These are phyloP conservation scores for Bovichtus variegatus DNA, from an alignment of 2,797 vertebrate species.

Conservation along the genomic window DNA sequence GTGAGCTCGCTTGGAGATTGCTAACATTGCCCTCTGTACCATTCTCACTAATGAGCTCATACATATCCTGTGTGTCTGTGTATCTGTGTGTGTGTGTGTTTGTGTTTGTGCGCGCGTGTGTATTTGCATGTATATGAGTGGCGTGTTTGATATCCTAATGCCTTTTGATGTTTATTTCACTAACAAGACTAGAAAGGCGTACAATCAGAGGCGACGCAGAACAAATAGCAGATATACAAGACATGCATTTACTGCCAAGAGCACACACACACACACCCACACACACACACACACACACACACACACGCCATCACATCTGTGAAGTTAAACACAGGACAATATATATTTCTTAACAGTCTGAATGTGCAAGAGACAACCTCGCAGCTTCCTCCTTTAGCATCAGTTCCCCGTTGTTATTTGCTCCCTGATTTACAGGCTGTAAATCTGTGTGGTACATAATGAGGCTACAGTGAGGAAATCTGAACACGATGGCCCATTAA, in stretches of 20 bases:
- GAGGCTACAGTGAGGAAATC: conserved; percentile 19
- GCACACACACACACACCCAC: conserved; percentile 15
- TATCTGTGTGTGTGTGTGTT: not conserved
- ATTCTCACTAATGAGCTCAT: conserved; percentile 62
- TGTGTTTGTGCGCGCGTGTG: conserved; percentile 5
- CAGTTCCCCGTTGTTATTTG: conserved; percentile 9
- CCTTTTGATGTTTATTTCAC: conserved; percentile 75
- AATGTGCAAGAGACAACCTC: conserved; percentile 1
- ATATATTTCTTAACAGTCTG: not conserved
- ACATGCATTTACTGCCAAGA: conserved; percentile 32
- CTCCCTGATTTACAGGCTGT: conserved; percentile 18
- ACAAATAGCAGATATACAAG: conserved; percentile 38
- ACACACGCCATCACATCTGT: conserved; percentile 25
- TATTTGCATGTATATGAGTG: conserved; percentile 37
- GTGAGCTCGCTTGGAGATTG: conserved; percentile 19
- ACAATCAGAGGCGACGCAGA: conserved; percentile 43
- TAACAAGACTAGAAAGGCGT: conserved; percentile 38
- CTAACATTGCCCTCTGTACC: conserved; percentile 22
- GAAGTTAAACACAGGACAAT: conserved; percentile 4
- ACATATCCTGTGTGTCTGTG: conserved; percentile 15
- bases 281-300: conserved; percentile 15
- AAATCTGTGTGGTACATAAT: conserved; percentile 40
- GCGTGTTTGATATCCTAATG: conserved; percentile 63
- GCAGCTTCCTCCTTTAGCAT: not conserved
- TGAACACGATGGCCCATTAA: conserved; percentile 35